Evolutionary conservation across 2,888 invertebrate species (phyloP), one percentile per base, ranked within the genome.

Genomic region (Altica lythri): DNA sequence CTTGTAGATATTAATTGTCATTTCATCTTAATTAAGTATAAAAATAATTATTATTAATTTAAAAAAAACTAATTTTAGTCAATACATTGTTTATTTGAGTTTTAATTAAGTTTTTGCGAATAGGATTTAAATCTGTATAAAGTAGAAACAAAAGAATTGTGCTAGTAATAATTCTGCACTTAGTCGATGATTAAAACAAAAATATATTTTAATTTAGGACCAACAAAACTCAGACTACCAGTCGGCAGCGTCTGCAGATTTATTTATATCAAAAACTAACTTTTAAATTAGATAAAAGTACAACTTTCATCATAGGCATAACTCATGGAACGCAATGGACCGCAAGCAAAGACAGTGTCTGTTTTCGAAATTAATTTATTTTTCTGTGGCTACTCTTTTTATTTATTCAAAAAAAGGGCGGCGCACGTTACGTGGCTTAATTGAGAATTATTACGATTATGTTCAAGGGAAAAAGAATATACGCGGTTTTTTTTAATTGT

Each of bases 221-320:
- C 19, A 40, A 44, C 42, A 38, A 38, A 47, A 19, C 48, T 38
- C 37, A 18, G 29, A 30, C 25, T n/a, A 3, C n/a, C 32, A 16
- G 37, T 30, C 32, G 44, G 17, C 44, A 50, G 44, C 53, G 55
- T 29, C 55, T 34, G 47, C 55, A 58, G 55, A 58, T 58, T 58
- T 60, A 60, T 58, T 56, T 46, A 53, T 53, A 57, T 51, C 54
- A 59, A 67, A 64, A 64, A 65, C 66, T 62, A 69, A 73, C 69
- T 72, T 72, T 69, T 69, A 73, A 72, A 73, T 73, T 73, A 72
- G 73, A 73, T 72, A 70, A 72, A 72, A 71, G 70, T 71, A 64
- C 62, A 71, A 72, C 70, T 72, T 68, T 70, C 69, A 66, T 72
- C 72, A 69, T 70, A 69, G 70, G 68, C 65, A 72, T 72, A 72